Evolutionary conservation across 2,888 invertebrate species (phyloP).

Genomic region (Tenthredo distinguenda): DNA sequence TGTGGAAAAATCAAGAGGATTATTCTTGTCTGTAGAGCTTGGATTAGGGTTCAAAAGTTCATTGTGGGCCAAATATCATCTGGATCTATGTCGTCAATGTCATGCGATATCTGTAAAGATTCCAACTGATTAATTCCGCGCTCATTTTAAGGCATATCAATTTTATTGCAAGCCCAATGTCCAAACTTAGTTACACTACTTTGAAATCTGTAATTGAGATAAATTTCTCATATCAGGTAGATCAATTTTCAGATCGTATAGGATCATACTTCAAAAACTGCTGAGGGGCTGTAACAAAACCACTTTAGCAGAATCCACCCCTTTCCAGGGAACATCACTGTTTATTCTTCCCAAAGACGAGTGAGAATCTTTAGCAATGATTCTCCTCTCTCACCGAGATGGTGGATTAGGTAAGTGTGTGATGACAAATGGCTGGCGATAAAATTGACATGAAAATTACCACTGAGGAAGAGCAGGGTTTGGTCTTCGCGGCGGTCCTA

Average conservation of each 20-base stretch:
- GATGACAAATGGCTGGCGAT: neutral
- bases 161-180: constrained; percentile 3
- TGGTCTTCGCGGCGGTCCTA: constrained; percentile 57
- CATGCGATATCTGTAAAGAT: constrained; percentile 65
- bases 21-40: neutral
- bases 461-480: constrained; percentile 56
- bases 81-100: constrained; percentile 62
- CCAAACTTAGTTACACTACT: neutral
- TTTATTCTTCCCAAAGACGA: too few relatives aligned
- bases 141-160: neutral
- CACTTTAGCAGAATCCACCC: too few relatives aligned
- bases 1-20: neutral
- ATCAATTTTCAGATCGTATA: neutral
- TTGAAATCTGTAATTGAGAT: neutral
- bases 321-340: too few relatives aligned
- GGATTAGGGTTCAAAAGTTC: constrained; percentile 30
- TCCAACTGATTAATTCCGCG: constrained; percentile 8
- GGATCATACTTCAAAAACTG: neutral
- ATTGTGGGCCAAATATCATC: constrained; percentile 61
- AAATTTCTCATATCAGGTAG: neutral
- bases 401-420: neutral
- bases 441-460: constrained; percentile 65
- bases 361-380: neutral
- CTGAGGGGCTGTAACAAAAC: too few relatives aligned
- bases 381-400: too few relatives aligned